Evolutionary conservation across 2,797 vertebrate genomes (phyloP).

Genomic region (Sternarchorhynchus goeldii): DNA sequence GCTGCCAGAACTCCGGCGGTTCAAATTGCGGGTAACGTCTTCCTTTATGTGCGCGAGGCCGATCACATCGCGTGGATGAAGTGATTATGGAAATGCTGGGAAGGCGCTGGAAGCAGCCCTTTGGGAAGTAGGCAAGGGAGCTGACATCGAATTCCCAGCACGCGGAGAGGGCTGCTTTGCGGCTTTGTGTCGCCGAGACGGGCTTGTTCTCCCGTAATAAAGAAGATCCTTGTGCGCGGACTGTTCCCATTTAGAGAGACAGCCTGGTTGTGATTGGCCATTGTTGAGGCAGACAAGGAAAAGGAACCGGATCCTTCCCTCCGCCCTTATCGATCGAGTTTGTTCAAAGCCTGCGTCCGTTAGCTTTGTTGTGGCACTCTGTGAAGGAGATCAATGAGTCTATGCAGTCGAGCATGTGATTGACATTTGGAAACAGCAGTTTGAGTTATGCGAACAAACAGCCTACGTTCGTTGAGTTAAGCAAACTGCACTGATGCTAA

Average conservation of each 20-base stretch:
- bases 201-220: conserved; percentile 51
- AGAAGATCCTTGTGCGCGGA: conserved; percentile 48
- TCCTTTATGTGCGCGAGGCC: conserved; percentile 61
- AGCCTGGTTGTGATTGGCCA: conserved; percentile 37
- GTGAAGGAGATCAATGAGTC: conserved; percentile 43
- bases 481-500: conserved; percentile 31
- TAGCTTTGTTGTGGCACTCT: conserved; percentile 38
- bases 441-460: conserved; percentile 43
- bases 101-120: conserved; percentile 63
- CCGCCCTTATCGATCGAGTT: conserved; percentile 46
- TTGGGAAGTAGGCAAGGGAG: conserved; percentile 49
- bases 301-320: conserved; percentile 42
- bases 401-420: conserved; percentile 52
- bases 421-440: conserved; percentile 54
- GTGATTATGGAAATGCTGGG: conserved; percentile 68
- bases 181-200: conserved; percentile 51
- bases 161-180: conserved; percentile 36
- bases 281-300: conserved; percentile 43
- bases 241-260: conserved; percentile 55
- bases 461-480: conserved; percentile 42
- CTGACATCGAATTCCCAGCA: conserved; percentile 57
- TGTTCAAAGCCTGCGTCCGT: conserved; percentile 47
- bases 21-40: conserved; percentile 68
- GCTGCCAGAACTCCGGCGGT: conserved; percentile 62
- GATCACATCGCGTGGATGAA: conserved; percentile 69